A percentile compares a stretch with the other conserved stretches of the same genome.
Conservation (phyloP, 2,113 vertebrate species). For the Rattus rattus region DNA sequence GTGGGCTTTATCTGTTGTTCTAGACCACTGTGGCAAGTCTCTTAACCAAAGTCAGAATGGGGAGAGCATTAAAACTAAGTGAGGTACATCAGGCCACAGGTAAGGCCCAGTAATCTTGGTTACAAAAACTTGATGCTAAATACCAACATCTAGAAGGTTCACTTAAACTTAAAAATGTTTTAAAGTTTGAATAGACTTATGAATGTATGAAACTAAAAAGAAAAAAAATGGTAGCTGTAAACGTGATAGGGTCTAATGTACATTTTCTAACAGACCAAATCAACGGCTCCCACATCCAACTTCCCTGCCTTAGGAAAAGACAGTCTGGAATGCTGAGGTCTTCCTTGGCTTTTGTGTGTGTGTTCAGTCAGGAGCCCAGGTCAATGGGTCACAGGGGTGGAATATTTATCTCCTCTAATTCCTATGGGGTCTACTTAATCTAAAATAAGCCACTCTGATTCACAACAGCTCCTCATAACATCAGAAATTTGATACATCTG, state of each 20-base stretch:
- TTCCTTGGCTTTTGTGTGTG: background rate
- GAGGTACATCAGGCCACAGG: accelerated
- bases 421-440: background rate
- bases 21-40: background rate
- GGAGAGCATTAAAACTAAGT: background rate
- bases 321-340: background rate
- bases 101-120: background rate
- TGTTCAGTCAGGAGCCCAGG: background rate
- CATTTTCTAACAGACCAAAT: background rate
- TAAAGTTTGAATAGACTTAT: background rate
- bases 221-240: background rate
- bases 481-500: background rate
- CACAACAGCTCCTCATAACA: background rate
- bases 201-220: background rate
- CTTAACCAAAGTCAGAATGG: background rate
- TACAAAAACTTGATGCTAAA: background rate
- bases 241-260: background rate
- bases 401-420: background rate
- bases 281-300: background rate
- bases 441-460: background rate
- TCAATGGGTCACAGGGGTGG: background rate
- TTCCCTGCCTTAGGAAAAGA: background rate
- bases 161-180: conserved; percentile 1
- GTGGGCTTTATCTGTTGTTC: background rate
- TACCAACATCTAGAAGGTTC: background rate